These are phyloP conservation scores for Patiria pectinifera DNA, from an alignment of 53 echinoderm and acorn worm genomes.

Conservation along the genomic window DNA sequence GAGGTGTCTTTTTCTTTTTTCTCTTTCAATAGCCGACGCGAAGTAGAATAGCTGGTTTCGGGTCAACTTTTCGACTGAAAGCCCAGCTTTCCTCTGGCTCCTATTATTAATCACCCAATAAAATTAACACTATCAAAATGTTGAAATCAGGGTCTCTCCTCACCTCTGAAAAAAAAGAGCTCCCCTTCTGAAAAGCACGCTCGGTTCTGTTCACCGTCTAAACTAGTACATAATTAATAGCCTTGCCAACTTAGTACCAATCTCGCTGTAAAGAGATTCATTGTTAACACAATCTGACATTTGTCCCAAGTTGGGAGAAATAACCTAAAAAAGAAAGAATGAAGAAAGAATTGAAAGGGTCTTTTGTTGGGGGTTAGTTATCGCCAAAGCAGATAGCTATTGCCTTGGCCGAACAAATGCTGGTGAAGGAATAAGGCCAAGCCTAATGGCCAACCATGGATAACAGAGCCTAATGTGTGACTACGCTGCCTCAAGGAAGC, in stretches of 20 bases:
- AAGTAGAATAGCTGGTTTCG: not conserved
- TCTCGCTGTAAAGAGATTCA: slow-evolving; percentile 31
- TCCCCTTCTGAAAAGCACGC: not conserved
- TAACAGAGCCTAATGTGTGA: slow-evolving; percentile 23
- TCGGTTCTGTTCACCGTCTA: not conserved
- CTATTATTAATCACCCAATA: slow-evolving; percentile 39
- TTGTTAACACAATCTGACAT: slow-evolving; percentile 59
- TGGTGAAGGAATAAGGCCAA: slow-evolving; percentile 11
- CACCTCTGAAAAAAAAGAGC: not conserved
- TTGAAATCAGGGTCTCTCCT: not conserved
- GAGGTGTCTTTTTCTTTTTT: not conserved
- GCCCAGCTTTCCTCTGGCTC: slow-evolving; percentile 21
- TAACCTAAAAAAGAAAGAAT: not conserved
- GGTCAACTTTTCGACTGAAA: slow-evolving; percentile 48
- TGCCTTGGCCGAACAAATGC: slow-evolving; percentile 17
- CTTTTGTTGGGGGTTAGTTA: slow-evolving; percentile 60
- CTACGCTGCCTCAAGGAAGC: slow-evolving; percentile 33
- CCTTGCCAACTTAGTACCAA: slow-evolving; percentile 37
- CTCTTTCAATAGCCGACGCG: not conserved
- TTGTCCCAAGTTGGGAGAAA: slow-evolving; percentile 49
- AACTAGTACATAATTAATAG: slow-evolving; percentile 45
- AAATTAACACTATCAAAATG: slow-evolving; percentile 58
- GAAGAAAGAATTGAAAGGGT: slow-evolving; percentile 17
- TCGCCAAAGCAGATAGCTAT: slow-evolving; percentile 44
- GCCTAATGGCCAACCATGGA: slow-evolving; percentile 50